Conservation (phyloP, 2,888 invertebrate species). For the Pyrrhosoma nymphula region DNA sequence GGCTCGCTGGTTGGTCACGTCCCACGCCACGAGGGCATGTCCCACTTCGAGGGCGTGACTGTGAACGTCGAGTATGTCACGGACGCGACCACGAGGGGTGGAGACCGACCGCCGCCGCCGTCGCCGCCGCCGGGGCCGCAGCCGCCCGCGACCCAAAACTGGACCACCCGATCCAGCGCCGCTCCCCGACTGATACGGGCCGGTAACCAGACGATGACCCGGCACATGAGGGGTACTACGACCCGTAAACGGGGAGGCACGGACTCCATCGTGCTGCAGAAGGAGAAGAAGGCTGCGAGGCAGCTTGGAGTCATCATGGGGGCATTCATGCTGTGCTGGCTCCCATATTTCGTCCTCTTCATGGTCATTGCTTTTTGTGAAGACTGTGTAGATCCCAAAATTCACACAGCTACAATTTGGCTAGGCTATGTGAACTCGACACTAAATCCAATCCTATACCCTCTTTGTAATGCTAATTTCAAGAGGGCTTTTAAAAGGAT, state of each 20-base stretch:
- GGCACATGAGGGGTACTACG: not conserved
- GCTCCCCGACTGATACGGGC: not conserved
- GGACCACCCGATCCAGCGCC: slow-evolving; percentile 4
- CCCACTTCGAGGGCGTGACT: slow-evolving; percentile 72
- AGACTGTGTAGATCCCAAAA: slow-evolving; percentile 77
- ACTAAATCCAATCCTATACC: slow-evolving; percentile 79
- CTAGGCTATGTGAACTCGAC: slow-evolving; percentile 80
- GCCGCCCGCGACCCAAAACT: not conserved
- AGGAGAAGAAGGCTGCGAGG: slow-evolving; percentile 79
- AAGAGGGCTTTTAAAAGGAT: slow-evolving; percentile 76
- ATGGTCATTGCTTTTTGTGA: slow-evolving; percentile 80
- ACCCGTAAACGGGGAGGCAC: slow-evolving; percentile 47
- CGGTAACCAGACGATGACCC: slow-evolving; percentile 11
- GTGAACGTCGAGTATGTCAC: slow-evolving; percentile 74
- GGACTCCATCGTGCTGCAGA: slow-evolving; percentile 70
- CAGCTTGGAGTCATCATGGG: slow-evolving; percentile 82
- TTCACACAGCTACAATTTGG: slow-evolving; percentile 79
- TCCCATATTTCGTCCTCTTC: slow-evolving; percentile 82
- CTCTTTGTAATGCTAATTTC: slow-evolving; percentile 79
- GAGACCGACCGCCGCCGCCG: not conserved
- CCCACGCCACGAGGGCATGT: slow-evolving; percentile 57
- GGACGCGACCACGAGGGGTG: not conserved
- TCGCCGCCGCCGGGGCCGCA: slow-evolving; percentile 5
- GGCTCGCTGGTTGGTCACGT: slow-evolving; percentile 31
- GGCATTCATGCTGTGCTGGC: slow-evolving; percentile 81